These are phyloP conservation scores for Scyliorhinus canicula DNA, from an alignment of 2,797 vertebrate species.

Conservation along the genomic window DNA sequence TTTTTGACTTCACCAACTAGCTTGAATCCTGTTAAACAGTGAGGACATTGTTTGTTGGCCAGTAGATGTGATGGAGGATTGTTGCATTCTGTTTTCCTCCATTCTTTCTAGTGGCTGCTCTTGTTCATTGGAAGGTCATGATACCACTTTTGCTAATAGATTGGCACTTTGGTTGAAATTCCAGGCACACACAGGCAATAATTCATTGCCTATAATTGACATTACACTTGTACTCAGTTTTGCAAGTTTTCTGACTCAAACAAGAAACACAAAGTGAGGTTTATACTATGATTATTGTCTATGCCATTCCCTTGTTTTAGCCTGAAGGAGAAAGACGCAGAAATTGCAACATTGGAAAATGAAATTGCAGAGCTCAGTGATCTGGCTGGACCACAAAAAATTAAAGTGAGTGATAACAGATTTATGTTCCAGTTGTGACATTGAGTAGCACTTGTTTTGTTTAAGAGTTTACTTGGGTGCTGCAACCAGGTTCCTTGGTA, in stretches of 20 bases:
- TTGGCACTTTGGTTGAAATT: too few relatives aligned
- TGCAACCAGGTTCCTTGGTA: background rate
- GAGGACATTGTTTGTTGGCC: too few relatives aligned
- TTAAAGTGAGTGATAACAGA: background rate
- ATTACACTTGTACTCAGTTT: background rate
- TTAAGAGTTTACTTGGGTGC: background rate
- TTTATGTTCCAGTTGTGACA: background rate
- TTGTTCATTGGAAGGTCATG: too few relatives aligned
- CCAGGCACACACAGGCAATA: background rate
- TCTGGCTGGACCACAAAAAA: background rate
- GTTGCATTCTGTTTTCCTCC: too few relatives aligned
- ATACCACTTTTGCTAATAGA: too few relatives aligned
- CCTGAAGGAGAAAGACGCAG: slow-evolving; percentile 27
- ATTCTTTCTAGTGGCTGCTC: too few relatives aligned
- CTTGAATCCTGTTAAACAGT: too few relatives aligned
- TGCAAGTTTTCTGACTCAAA: background rate
- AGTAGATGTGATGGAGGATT: too few relatives aligned
- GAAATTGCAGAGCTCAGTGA: slow-evolving; percentile 24
- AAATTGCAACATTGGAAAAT: slow-evolving; percentile 15
- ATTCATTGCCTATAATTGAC: background rate
- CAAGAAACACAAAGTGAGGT: background rate
- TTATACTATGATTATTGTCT: background rate
- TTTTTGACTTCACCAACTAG: too few relatives aligned
- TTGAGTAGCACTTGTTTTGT: background rate
- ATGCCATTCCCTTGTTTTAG: background rate